Conservation (phyloP, 2,113 vertebrate species). For the Dromas ardeola region DNA sequence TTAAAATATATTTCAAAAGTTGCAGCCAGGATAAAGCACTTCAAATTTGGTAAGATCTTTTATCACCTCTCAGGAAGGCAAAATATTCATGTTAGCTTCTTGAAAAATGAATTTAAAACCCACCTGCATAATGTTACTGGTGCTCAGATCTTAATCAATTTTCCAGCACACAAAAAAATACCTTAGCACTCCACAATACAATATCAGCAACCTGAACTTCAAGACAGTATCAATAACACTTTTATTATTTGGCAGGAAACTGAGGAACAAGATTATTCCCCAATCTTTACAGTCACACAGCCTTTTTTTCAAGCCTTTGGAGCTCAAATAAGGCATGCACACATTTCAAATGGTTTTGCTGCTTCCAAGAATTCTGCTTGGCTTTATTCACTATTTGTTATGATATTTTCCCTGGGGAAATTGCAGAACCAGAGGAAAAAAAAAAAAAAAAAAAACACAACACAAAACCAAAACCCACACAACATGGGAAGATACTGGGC, state of each 20-base stretch:
- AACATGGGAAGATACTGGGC: background rate
- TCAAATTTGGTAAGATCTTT: background rate
- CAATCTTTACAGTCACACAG: background rate
- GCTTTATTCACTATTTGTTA: background rate
- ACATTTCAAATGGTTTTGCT: background rate
- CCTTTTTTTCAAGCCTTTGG: background rate
- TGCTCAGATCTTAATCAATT: background rate
- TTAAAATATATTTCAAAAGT: background rate
- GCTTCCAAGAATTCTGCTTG: background rate
- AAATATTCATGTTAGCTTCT: background rate
- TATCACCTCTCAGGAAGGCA: background rate
- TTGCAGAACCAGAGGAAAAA: background rate
- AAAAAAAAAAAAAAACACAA: background rate
- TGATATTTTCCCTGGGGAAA: background rate
- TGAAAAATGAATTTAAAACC: background rate
- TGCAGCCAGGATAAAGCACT: background rate
- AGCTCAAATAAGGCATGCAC: background rate
- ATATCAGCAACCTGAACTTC: background rate
- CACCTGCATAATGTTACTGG: background rate
- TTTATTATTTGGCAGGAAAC: background rate
- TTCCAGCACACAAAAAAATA: background rate
- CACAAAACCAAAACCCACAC: background rate
- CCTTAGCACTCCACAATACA: background rate
- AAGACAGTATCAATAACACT: background rate
- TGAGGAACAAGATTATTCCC: background rate